A percentile compares a stretch with the other conserved stretches of the same genome.
Conservation (phyloP, 2,113 vertebrate genomes). For the Blennius ocellaris region DNA sequence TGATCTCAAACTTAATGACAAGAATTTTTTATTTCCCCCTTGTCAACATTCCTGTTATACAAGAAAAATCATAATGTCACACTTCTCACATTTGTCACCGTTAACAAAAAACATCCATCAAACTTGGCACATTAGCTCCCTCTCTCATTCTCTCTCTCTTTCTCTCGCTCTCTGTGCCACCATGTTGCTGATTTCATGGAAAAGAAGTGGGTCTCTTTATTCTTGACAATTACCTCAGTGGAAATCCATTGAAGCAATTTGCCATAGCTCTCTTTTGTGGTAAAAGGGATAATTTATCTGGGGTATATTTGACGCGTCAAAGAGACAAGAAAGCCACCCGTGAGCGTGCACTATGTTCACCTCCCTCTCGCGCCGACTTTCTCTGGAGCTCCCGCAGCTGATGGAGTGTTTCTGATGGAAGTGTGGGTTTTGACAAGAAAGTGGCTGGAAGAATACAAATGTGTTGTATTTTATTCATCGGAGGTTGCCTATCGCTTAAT, state of each 20-base stretch:
- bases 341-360: slow-evolving; percentile 49
- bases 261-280: slow-evolving; percentile 75
- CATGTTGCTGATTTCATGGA: slow-evolving; percentile 75
- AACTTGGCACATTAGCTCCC: slow-evolving; percentile 16
- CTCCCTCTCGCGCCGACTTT: slow-evolving; percentile 38
- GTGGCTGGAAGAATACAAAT: slow-evolving; percentile 59
- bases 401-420: slow-evolving; percentile 66
- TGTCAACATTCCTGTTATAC: slow-evolving; percentile 10
- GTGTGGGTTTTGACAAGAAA: slow-evolving; percentile 62
- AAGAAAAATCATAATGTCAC: slow-evolving; percentile 57
- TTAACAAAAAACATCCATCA: slow-evolving; percentile 45
- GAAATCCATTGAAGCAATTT: slow-evolving; percentile 81
- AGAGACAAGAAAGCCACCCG: slow-evolving; percentile 75
- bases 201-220: slow-evolving; percentile 77
- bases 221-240: slow-evolving; percentile 80
- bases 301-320: slow-evolving; percentile 70
- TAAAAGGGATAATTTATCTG: slow-evolving; percentile 70
- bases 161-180: slow-evolving; percentile 50
- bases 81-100: slow-evolving; percentile 44
- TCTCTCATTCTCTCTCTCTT: background rate
- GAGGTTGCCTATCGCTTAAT: slow-evolving; percentile 62
- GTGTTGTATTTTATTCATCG: slow-evolving; percentile 60
- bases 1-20: slow-evolving; percentile 3
- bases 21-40: slow-evolving; percentile 1
- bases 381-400: slow-evolving; percentile 34